Evolutionary conservation across 2,888 invertebrate species (phyloP), one percentile per base, ranked within the genome.

Genomic region (Copidosoma aretas): DNA sequence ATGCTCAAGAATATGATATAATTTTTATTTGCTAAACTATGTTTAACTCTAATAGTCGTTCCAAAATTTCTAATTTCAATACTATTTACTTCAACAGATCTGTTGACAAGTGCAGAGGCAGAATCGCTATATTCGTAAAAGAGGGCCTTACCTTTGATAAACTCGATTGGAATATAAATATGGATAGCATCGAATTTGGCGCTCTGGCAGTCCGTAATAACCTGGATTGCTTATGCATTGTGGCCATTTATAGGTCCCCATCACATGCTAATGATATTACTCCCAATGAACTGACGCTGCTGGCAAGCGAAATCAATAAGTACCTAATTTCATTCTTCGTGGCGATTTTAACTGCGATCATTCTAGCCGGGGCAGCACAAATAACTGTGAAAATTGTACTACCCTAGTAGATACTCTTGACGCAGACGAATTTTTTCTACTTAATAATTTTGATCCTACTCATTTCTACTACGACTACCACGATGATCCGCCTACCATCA

Each of bases 341-440:
- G 14, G 8, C 22, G 67, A 67, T 41, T 67, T 59, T 43, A 62
- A 67, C n/a, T 19, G 59, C 8, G 63, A 64, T 52, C 63, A 60
- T 8, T 8, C 32, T 8, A 5, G 8, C 32, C 8, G 32, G 32
- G 32, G 32, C 8, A 32, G 32, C 32, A 32, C 3, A 3, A 3
- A 32, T 8, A 5, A 3, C 32, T 32, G 32, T 32, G 3, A 5
- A 5, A 32, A 32, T 32, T 3, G 32, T 3, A 8, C 3, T 5
- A 32, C 8, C 8, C 32, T 32, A 8, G 32, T 8, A 8, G 32
- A 32, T 3, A 8, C 8, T 5, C 32, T 32, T 5, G 32, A 32
- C 32, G 3, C 3, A 3, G 32, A 32, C 32, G 32, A 32, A 8
- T 32, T 32, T 8, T 32, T 32, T 32, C 4, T 32, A 5, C 32